Base-by-base conservation (phyloP, 1,140 invertebrate genomes). In the Drosophila willistoni region DNA sequence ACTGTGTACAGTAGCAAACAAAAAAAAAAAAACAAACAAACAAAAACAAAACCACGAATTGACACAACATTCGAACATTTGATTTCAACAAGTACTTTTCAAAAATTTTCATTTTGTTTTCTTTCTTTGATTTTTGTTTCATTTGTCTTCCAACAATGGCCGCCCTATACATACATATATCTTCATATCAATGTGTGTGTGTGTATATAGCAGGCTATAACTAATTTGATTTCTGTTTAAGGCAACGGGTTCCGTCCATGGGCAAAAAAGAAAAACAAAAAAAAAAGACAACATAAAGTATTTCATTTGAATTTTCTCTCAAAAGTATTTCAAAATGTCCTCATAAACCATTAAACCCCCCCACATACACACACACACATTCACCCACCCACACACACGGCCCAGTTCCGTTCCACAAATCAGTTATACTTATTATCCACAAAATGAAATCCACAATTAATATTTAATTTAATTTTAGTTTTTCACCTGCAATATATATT, bases 211-310 rank as follows among this genome's bases (percentile, higher is more conserved):
- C 10, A 0, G 34, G 34, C 63, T 65, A 42, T 13, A 36, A 34
- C 64, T 59, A 44, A 51, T 51, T 22, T 34, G 57, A 75, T 68
- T 70, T 77, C 70, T 68, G 61, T 67, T 76, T 63, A 70, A 73
- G 64, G 84, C 72, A 87, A 89, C 83, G 79, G 83, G 87, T 87
- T 87, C 83, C 83, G 83, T 87, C 83, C 83, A 87, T 19, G 84
- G 83, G 84, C 84, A 86, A 68, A 77, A 72, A 73, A 78, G 79
- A 74, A 29, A 33, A 33, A 39, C 36, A 39, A 86, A 12, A 68
- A 73, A 79, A 77, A 75, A 83, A 74, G 13, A 33, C 4, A 56
- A 36, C 34, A 59, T 29, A 29, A 29, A 73, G 79, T 87, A 83
- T 76, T 83, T 83, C 73, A 77, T 77, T 79, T 64, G 70, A 67